Conservation (phyloP, 2,113 vertebrate species). For the Seriola rivoliana region DNA sequence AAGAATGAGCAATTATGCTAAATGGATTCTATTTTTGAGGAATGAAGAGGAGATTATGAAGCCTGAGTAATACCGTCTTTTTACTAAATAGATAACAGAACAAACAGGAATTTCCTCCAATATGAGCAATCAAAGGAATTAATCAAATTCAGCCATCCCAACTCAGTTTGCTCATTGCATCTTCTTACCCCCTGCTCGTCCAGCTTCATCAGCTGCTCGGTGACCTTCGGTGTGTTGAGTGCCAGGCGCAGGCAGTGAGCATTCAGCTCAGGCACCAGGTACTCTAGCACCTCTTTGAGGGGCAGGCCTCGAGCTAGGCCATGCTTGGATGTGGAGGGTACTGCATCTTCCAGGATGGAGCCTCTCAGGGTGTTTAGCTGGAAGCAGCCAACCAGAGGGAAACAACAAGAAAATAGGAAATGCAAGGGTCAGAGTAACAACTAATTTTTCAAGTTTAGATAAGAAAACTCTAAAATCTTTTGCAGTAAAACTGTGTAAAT, state of each 20-base stretch:
- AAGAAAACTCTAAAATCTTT: neutral
- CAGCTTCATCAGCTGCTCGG: conserved; percentile 98
- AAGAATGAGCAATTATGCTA: neutral
- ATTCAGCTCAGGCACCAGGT: conserved; percentile 94
- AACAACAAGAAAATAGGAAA: neutral
- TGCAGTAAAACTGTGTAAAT: neutral
- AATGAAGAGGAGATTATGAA: neutral
- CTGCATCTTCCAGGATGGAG: conserved; percentile 93
- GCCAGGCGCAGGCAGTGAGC: conserved; percentile 95
- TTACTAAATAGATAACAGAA: conserved; percentile 9
- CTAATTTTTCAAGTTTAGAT: neutral
- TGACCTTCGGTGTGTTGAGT: conserved; percentile 98
- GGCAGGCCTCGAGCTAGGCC: conserved; percentile 94
- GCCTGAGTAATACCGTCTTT: conserved; percentile 3
- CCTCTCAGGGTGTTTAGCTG: conserved; percentile 96
- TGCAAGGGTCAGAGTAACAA: neutral
- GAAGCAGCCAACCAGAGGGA: conserved; percentile 11
- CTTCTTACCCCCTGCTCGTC: conserved; percentile 97
- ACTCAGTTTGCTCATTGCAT: neutral
- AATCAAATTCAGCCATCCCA: neutral
- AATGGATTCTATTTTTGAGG: neutral
- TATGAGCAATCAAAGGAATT: neutral
- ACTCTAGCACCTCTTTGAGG: conserved; percentile 97
- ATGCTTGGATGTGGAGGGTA: conserved; percentile 97
- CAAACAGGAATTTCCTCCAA: neutral